phyloP scores from a whole-genome alignment of 2,888 invertebrate species.

The Isoperla grammatica region DNA sequence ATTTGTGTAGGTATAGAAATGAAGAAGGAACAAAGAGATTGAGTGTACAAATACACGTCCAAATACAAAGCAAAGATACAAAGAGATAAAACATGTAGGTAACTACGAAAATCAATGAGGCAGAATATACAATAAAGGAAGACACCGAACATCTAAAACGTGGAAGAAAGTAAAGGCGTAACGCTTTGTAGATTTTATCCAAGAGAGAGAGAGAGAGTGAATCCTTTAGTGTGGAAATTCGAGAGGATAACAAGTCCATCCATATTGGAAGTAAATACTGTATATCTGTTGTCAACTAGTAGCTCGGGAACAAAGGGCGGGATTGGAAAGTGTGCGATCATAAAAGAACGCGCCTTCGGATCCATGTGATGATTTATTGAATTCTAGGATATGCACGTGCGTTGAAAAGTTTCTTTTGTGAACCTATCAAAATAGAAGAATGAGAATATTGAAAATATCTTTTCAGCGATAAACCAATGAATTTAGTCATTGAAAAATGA shows the following conservation, averaged over 20 bases:
- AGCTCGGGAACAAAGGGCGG: no score
- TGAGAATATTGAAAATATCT: slow-evolving; percentile 6
- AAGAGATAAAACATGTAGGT: no score
- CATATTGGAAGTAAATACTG: slow-evolving; percentile 9
- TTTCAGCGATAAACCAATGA: background rate
- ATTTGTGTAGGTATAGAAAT: no score
- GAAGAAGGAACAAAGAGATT: no score
- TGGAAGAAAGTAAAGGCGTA: no score
- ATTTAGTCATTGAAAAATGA: no score
- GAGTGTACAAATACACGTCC: no score
- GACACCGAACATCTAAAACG: no score
- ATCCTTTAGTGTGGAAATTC: slow-evolving; percentile 6
- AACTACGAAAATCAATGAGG: no score
- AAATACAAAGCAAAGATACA: no score
- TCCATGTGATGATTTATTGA: background rate
- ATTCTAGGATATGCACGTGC: background rate
- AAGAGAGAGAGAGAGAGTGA: background rate
- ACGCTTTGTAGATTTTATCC: no score
- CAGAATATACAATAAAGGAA: no score
- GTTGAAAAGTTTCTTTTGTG: background rate
- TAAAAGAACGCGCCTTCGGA: background rate
- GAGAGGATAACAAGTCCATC: slow-evolving; percentile 13
- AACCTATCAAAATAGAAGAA: background rate
- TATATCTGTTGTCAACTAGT: background rate
- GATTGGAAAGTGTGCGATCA: background rate